Evolutionary conservation across 2,797 vertebrate genomes (phyloP).

Genomic region (Trachurus trachurus): DNA sequence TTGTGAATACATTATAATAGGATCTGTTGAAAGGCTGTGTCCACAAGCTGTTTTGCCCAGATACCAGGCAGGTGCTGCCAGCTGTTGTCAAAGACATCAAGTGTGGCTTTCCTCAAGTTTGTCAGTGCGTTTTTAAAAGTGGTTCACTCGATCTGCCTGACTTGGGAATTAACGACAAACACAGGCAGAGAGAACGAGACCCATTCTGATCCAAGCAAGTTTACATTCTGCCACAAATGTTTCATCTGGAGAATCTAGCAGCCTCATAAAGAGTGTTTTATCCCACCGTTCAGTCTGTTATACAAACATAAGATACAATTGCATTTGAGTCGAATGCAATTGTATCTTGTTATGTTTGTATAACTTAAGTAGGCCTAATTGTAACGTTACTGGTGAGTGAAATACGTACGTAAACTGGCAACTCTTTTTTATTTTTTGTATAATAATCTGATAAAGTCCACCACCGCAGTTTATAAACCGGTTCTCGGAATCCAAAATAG

Average conservation of each 20-base stretch:
- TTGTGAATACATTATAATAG: slow-evolving; percentile 5
- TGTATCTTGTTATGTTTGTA: no score
- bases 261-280: neutral
- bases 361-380: no score
- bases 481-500: no score
- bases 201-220: no score
- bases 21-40: slow-evolving; percentile 12
- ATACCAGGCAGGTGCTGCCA: slow-evolving; percentile 13
- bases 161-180: neutral
- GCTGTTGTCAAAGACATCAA: slow-evolving; percentile 19
- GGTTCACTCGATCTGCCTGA: neutral
- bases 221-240: neutral
- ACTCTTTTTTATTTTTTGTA: no score
- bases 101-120: neutral
- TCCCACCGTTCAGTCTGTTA: neutral
- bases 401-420: no score
- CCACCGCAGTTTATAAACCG: no score
- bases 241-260: slow-evolving; percentile 2
- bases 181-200: neutral
- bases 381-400: no score
- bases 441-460: no score
- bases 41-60: slow-evolving; percentile 14
- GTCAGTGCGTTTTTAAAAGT: neutral
- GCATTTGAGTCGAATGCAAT: no score
- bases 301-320: neutral